Percentiles rank a stretch among this genome's conserved stretches.
Conservation (phyloP, 2,888 invertebrate species). For the Pecten maximus region DNA sequence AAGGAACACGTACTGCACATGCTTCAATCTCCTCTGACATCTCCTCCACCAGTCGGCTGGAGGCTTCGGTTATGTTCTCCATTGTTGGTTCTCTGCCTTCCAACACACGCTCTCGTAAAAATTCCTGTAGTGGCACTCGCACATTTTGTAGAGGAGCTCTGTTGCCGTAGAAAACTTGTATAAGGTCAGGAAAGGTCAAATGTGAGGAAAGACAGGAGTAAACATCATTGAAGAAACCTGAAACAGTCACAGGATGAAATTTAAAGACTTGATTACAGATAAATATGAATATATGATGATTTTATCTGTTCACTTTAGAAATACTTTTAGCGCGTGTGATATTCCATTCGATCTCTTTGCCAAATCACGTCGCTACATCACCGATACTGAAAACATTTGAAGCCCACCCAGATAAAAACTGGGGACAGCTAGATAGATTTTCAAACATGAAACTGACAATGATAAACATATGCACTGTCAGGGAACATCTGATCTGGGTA, state of each 20-base stretch:
- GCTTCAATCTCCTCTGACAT: slow-evolving; percentile 82
- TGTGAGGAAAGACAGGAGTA: slow-evolving; percentile 78
- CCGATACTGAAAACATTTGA: no score
- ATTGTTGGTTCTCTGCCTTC: slow-evolving; percentile 81
- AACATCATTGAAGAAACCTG: slow-evolving; percentile 78
- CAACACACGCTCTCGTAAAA: slow-evolving; percentile 83
- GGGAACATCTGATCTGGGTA: no score
- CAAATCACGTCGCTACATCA: no score
- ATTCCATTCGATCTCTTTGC: no score
- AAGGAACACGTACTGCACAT: slow-evolving; percentile 81
- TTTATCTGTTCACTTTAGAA: no score
- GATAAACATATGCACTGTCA: no score
- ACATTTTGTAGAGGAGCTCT: slow-evolving; percentile 83
- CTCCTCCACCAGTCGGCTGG: slow-evolving; percentile 83
- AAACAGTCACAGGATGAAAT: slow-evolving; percentile 43
- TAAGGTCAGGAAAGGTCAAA: slow-evolving; percentile 82
- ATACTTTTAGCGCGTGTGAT: no score
- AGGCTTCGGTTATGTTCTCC: slow-evolving; percentile 82
- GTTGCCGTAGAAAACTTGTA: slow-evolving; percentile 82
- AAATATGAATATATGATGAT: no score
- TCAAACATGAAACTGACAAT: no score
- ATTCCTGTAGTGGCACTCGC: slow-evolving; percentile 83
- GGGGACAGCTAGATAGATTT: no score
- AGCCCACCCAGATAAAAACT: no score
- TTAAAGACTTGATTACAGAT: no score